These are phyloP conservation scores for Drosophila meridionalis DNA, from an alignment of 2,888 invertebrate genomes.

Conservation along the genomic window DNA sequence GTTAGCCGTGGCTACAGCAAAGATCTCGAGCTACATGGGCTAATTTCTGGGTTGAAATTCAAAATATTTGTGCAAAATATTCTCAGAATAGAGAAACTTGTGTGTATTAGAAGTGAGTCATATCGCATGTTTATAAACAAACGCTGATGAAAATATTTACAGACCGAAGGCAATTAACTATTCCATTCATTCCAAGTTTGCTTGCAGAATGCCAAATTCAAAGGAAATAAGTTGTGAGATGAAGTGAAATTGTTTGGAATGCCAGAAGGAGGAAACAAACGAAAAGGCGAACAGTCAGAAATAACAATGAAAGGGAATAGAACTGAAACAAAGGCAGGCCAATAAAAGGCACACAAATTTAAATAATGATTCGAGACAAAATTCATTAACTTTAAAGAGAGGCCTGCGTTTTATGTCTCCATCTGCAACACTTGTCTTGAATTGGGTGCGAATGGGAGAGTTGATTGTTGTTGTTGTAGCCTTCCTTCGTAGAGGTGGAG, in stretches of 20 bases:
- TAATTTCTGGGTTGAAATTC: neutral
- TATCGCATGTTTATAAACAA: neutral
- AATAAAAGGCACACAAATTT: conserved; percentile 40
- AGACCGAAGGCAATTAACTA: neutral
- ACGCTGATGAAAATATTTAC: neutral
- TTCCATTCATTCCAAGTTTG: conserved; percentile 8
- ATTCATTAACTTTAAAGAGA: conserved; percentile 24
- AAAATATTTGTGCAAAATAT: neutral
- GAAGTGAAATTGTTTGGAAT: conserved; percentile 6
- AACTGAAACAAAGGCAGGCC: conserved; percentile 16
- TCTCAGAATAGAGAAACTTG: neutral
- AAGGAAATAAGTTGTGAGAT: neutral
- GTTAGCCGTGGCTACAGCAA: no score
- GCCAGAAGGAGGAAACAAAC: conserved; percentile 18
- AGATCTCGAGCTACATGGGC: no score
- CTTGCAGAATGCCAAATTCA: neutral
- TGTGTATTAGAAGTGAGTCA: neutral
- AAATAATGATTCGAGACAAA: conserved; percentile 47
- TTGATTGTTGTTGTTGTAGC: conserved; percentile 12
- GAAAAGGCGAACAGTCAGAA: conserved; percentile 18
- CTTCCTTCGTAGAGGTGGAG: conserved; percentile 2
- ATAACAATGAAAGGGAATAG: conserved; percentile 17
- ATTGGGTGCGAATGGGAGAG: conserved; percentile 13
- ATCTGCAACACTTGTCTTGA: conserved; percentile 10
- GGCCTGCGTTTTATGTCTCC: conserved; percentile 6